phyloP scores from a whole-genome alignment of 2,113 vertebrate species.

The Zosterops borbonicus region DNA sequence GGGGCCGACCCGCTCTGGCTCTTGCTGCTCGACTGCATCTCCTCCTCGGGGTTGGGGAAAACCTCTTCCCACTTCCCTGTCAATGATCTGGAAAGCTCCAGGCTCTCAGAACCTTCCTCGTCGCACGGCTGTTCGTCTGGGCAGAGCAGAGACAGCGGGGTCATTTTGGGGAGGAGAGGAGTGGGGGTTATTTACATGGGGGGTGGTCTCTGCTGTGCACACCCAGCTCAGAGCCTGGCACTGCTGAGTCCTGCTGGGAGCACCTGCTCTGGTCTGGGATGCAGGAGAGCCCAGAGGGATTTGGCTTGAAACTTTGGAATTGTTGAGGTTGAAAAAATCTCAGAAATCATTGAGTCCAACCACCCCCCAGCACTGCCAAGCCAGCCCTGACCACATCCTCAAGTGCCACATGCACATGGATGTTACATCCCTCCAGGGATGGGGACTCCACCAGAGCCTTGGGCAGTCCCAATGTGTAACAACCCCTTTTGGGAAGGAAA shows the following conservation, averaged over 20 bases:
- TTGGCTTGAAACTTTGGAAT: neutral
- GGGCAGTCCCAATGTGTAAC: rapidly evolving
- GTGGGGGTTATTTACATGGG: rapidly evolving
- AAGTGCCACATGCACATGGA: rapidly evolving
- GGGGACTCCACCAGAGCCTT: neutral
- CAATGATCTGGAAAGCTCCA: constrained; percentile 33
- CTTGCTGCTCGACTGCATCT: constrained; percentile 57
- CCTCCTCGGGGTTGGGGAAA: constrained; percentile 70
- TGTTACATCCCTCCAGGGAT: neutral
- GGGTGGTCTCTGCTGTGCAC: neutral
- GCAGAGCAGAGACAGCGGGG: neutral
- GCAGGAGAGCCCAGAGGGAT: neutral
- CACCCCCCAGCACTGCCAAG: rapidly evolving
- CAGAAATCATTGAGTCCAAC: rapidly evolving
- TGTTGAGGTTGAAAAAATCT: rapidly evolving
- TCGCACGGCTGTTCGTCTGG: constrained; percentile 53
- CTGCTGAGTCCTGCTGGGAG: rapidly evolving
- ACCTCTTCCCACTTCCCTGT: constrained; percentile 64
- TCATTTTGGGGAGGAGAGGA: neutral
- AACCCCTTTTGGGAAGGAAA: neutral
- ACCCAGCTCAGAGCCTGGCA: neutral
- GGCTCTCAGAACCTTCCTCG: constrained; percentile 34
- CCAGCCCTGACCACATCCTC: neutral
- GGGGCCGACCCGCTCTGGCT: constrained; percentile 14
- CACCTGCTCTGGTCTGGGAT: neutral